Percentiles rank a stretch among this genome's conserved stretches.
These are phyloP conservation scores for Brachionus plicatilis DNA, from an alignment of 1,140 invertebrate genomes.

Conservation along the genomic window DNA sequence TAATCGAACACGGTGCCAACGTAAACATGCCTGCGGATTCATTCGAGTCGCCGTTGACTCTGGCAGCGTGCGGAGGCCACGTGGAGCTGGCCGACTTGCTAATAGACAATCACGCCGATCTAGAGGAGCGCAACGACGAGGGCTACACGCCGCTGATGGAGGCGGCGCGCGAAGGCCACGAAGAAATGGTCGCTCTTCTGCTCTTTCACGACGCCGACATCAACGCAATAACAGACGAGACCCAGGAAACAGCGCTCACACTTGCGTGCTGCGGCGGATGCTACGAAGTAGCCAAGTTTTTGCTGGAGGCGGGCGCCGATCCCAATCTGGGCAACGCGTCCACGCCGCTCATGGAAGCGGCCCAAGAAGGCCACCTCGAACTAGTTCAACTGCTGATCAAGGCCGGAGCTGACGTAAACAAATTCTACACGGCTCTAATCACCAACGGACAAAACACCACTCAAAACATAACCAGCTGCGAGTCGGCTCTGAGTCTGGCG, in stretches of 20 bases:
- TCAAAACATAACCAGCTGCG: conserved; percentile 77
- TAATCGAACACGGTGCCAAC: conserved; percentile 69
- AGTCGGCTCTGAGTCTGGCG: conserved; percentile 57
- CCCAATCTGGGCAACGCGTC: conserved; percentile 79
- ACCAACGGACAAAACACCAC: conserved; percentile 71
- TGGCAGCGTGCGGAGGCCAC: conserved; percentile 96
- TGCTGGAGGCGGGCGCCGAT: conserved; percentile 89
- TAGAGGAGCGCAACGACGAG: conserved; percentile 97
- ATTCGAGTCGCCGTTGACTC: conserved; percentile 94
- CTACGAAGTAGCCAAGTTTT: conserved; percentile 89
- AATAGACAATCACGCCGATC: conserved; percentile 91
- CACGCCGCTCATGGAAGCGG: conserved; percentile 94
- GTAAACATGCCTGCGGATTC: conserved; percentile 67
- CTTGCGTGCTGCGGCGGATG: conserved; percentile 94
- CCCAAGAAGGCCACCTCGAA: conserved; percentile 91
- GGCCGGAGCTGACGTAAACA: conserved; percentile 44
- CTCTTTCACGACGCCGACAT: conserved; percentile 90
- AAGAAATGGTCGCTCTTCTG: conserved; percentile 92
- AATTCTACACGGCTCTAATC: conserved; percentile 43
- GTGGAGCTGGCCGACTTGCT: conserved; percentile 85
- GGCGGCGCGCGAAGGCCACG: conserved; percentile 92
- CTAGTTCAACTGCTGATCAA: conserved; percentile 65
- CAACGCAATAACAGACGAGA: conserved; percentile 93
- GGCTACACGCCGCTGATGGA: conserved; percentile 96
- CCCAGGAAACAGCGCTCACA: conserved; percentile 92